These are phyloP conservation scores for Patella depressa DNA, from an alignment of 2,888 invertebrate genomes.

Conservation along the genomic window DNA sequence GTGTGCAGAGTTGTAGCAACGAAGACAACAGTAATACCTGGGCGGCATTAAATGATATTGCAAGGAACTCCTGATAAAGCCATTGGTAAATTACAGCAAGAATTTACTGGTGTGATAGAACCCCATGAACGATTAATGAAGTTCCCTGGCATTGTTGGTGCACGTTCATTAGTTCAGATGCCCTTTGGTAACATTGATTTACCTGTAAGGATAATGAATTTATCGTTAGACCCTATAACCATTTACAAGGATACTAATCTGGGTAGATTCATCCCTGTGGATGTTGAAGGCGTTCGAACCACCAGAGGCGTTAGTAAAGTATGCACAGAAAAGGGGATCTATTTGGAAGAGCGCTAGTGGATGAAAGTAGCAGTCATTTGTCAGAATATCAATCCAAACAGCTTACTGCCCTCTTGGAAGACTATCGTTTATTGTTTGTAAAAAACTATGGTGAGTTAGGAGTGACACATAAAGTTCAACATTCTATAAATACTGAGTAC, in stretches of 20 bases:
- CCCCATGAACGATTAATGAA: slow-evolving; percentile 12
- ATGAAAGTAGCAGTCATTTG: slow-evolving; percentile 13
- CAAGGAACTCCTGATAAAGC: slow-evolving; percentile 6
- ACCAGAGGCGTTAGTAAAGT: too few species aligned
- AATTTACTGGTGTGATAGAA: slow-evolving; percentile 12
- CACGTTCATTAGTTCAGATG: slow-evolving; percentile 11
- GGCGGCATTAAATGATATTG: slow-evolving; percentile 9
- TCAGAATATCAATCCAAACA: background rate
- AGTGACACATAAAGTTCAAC: slow-evolving; percentile 16
- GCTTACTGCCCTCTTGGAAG: slow-evolving; percentile 15
- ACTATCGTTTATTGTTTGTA: slow-evolving; percentile 21
- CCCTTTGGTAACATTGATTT: background rate
- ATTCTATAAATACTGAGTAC: slow-evolving; percentile 25
- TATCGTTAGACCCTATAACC: slow-evolving; percentile 3
- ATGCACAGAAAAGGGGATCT: too few species aligned
- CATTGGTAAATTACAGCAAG: slow-evolving; percentile 17
- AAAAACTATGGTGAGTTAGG: slow-evolving; percentile 20
- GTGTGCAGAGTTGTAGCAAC: background rate
- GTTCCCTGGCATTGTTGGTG: slow-evolving; percentile 19
- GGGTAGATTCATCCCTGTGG: background rate
- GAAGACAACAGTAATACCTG: slow-evolving; percentile 12
- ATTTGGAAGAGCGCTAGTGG: background rate
- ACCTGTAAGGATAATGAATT: slow-evolving; percentile 23
- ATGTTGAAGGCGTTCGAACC: background rate
- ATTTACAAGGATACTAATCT: slow-evolving; percentile 20